These are phyloP conservation scores for Rotaria macrura DNA, from an alignment of 2,888 invertebrate genomes.

Conservation along the genomic window DNA sequence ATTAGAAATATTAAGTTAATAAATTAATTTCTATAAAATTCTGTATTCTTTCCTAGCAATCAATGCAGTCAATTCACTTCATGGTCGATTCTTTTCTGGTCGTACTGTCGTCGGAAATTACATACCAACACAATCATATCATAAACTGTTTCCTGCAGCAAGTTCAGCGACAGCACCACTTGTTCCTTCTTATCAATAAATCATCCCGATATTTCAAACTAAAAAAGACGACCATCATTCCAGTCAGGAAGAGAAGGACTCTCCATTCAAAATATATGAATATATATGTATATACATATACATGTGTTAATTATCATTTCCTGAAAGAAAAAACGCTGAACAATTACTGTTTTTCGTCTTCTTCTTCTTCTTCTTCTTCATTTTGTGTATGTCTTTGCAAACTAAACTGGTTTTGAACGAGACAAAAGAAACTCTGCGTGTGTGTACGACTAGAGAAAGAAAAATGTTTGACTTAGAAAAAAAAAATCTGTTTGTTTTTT, in stretches of 20 bases:
- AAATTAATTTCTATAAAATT: too few relatives aligned
- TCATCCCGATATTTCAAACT: background rate
- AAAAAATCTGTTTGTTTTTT: background rate
- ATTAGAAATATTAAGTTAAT: too few relatives aligned
- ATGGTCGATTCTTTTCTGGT: conserved; percentile 32
- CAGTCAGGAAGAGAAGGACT: background rate
- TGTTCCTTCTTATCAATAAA: background rate
- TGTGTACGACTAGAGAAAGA: background rate
- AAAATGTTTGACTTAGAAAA: background rate
- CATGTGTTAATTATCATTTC: background rate
- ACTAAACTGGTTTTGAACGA: background rate
- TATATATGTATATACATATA: background rate
- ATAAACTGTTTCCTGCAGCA: conserved; percentile 23
- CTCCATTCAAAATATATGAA: background rate
- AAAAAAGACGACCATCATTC: background rate
- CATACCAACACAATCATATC: conserved; percentile 28
- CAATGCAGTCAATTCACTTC: conserved; percentile 24
- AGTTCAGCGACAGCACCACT: background rate
- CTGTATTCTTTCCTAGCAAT: background rate
- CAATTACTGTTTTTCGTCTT: background rate
- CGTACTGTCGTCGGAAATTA: conserved; percentile 27
- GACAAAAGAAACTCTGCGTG: background rate
- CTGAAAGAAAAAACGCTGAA: background rate
- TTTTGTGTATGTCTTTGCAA: background rate
- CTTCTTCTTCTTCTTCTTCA: background rate